A percentile compares a stretch with the other conserved stretches of the same genome.
Conservation (phyloP, 2,113 vertebrate species). For the Leptobrachium leishanense region DNA sequence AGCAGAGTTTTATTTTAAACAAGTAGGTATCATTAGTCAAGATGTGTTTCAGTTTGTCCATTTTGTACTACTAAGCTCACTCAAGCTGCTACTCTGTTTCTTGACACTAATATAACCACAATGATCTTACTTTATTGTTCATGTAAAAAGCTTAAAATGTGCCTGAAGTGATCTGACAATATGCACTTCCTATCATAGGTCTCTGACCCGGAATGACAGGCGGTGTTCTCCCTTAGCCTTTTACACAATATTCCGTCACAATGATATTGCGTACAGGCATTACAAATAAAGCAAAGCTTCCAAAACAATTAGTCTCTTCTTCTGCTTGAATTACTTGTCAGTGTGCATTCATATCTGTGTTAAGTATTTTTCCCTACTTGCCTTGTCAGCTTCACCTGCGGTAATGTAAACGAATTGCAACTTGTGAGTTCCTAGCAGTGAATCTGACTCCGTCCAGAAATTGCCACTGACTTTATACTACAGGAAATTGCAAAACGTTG, state of each 20-base stretch:
- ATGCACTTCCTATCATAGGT: constrained; percentile 51
- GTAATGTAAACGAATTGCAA: constrained; percentile 49
- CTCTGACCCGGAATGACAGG: constrained; percentile 53
- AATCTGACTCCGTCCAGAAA: constrained; percentile 60
- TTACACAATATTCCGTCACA: constrained; percentile 53
- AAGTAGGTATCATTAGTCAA: neutral
- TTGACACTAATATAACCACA: constrained; percentile 5
- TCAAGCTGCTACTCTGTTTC: neutral
- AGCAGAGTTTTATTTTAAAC: neutral
- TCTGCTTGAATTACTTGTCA: constrained; percentile 68
- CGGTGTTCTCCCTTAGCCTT: constrained; percentile 52
- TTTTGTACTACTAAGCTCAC: neutral
- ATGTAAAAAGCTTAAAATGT: constrained; percentile 12
- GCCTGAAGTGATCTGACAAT: neutral
- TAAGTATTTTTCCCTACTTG: constrained; percentile 57
- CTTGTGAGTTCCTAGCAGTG: constrained; percentile 57
- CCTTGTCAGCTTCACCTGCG: constrained; percentile 50
- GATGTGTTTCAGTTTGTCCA: neutral
- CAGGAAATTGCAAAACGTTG: constrained; percentile 63
- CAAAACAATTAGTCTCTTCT: constrained; percentile 59
- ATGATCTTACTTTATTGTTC: neutral
- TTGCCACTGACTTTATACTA: constrained; percentile 62
- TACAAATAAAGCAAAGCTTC: constrained; percentile 60
- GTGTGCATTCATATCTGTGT: constrained; percentile 54
- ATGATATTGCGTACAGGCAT: constrained; percentile 59